Base-by-base conservation (phyloP, 2,888 invertebrate genomes). In the Endotricha flammealis region DNA sequence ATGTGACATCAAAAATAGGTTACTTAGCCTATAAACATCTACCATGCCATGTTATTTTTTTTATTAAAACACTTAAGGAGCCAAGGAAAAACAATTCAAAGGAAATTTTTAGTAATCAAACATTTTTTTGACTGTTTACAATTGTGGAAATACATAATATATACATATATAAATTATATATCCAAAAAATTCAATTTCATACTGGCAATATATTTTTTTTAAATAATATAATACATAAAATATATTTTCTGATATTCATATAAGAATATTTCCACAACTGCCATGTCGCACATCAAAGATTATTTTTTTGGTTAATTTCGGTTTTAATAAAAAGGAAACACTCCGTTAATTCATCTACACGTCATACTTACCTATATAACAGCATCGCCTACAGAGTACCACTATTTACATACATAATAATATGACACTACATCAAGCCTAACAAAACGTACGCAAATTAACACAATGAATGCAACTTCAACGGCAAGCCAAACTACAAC, bases 391-490 rank as follows among this genome's bases (percentile, higher is more conserved):
- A 53, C 36, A 42, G 50, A 51, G 53, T 53, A 53, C 54, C 61
- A 57, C 68, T 77, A 73, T 69, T 69, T 74, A 80, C 75, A 79
- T 47, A 53, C 65, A 65, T 51, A 57, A 61, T 65, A 67, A 28
- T 29, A 52, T 60, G 73, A 76, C 70, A 72, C 81, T 81, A 81
- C 83, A 73, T 69, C 75, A 85, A 85, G 85, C 85, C 85, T 83
- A 81, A 71, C 78, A 65, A 55, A 64, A 76, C 78, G n/a, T n/a
- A n/a, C n/a, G 83, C 85, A 85, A 83, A 74, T 66, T 64, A 83
- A 82, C 68, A 80, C 75, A 82, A 66, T 54, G 64, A 70, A 78
- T 76, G 77, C 79, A 63, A 61, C 46, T 69, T 62, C 63, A 70
- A 68, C 57, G 50, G 54, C 77, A 78, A 75, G 64, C 77, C 79